phyloP scores from a whole-genome alignment of 2,113 vertebrate genomes.

The Austrofundulus limnaeus region DNA sequence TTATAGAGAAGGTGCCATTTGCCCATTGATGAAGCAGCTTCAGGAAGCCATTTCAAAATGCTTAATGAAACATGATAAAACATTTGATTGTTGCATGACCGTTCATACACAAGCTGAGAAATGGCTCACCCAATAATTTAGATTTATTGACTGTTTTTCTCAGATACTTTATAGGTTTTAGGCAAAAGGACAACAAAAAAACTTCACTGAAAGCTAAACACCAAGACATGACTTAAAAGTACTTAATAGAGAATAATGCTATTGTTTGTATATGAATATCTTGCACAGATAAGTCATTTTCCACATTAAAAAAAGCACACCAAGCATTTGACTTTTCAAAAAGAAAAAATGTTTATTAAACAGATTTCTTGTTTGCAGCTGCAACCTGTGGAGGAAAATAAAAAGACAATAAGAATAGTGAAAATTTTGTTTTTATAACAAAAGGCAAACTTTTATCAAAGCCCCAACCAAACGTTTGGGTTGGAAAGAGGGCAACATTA shows the following conservation, averaged over 20 bases:
- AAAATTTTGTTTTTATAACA: neutral
- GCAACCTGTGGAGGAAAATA: constrained; percentile 66
- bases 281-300: no score
- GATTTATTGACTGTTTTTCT: neutral
- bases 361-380: constrained; percentile 80
- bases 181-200: neutral
- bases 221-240: neutral
- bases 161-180: no score
- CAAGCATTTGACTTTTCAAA: constrained; percentile 61
- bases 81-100: neutral
- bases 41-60: constrained; percentile 5
- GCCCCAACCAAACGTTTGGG: neutral
- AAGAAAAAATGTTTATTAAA: constrained; percentile 77
- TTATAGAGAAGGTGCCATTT: constrained; percentile 17
- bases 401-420: constrained; percentile 3
- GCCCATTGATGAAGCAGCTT: constrained; percentile 11
- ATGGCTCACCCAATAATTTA: neutral
- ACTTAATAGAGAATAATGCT: no score
- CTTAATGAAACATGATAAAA: neutral
- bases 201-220: neutral
- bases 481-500: neutral
- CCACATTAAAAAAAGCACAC: constrained; percentile 1
- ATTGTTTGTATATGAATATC: no score
- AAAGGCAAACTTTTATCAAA: neutral
- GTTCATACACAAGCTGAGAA: neutral